phyloP scores from a whole-genome alignment of 2,113 vertebrate genomes.

The Cavia aperea region DNA sequence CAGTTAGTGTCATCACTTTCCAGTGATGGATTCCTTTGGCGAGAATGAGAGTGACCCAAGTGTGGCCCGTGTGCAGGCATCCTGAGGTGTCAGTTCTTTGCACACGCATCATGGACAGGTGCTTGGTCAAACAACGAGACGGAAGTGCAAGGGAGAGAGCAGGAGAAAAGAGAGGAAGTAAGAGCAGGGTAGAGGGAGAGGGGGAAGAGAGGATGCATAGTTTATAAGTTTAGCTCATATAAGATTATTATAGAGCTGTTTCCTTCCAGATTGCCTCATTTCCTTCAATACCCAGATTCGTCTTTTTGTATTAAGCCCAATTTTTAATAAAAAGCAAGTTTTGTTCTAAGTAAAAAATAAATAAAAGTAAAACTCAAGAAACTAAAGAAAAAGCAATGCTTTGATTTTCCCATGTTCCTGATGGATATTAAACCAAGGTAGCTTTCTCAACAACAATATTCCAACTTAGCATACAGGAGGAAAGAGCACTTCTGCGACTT shows the following conservation, averaged over 20 bases:
- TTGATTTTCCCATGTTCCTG: constrained; percentile 38
- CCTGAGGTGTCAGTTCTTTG: not conserved
- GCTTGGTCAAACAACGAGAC: not conserved
- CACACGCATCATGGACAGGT: not conserved
- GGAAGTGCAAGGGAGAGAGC: not conserved
- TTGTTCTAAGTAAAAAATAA: constrained; percentile 2
- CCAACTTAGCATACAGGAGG: not conserved
- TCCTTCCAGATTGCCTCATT: not conserved
- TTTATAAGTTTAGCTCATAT: not conserved
- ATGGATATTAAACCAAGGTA: constrained; percentile 15
- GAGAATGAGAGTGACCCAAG: not conserved
- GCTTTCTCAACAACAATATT: constrained; percentile 26
- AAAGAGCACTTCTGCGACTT: constrained; percentile 39
- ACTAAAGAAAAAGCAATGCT: constrained; percentile 36
- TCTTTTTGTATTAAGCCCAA: not conserved
- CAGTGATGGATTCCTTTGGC: not conserved
- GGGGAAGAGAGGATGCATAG: not conserved
- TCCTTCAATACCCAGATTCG: not conserved
- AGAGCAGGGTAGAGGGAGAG: no score
- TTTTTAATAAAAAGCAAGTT: constrained; percentile 24
- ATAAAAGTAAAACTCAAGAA: constrained; percentile 1
- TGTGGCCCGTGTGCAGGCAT: not conserved
- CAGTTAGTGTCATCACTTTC: not conserved
- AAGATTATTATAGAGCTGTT: not conserved
- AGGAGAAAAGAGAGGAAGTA: not conserved